Conservation (phyloP, 1,140 invertebrate genomes). For the Leptopilina clavipes region DNA sequence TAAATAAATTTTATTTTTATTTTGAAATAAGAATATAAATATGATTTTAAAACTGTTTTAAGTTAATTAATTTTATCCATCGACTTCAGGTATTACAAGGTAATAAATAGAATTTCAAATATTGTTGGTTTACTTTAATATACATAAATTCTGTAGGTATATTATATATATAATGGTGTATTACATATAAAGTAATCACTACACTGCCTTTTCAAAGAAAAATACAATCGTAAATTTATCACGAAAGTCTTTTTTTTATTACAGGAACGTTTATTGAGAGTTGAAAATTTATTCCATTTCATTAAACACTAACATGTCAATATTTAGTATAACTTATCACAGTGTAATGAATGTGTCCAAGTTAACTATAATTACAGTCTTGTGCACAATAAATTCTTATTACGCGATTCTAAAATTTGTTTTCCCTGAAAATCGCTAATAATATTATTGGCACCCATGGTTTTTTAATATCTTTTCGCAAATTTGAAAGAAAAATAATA, state of each 20-base stretch:
- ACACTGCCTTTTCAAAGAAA: background rate
- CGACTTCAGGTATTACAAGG: too few species aligned
- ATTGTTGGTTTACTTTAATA: slow-evolving; percentile 12
- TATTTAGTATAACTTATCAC: slow-evolving; percentile 28
- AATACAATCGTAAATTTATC: slow-evolving; percentile 9
- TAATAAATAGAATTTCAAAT: background rate
- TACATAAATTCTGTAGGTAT: background rate
- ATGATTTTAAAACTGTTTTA: too few species aligned
- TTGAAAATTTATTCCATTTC: slow-evolving; percentile 14
- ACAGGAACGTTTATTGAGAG: background rate
- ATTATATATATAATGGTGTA: too few species aligned
- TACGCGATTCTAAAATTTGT: slow-evolving; percentile 6
- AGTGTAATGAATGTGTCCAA: slow-evolving; percentile 29
- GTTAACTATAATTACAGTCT: slow-evolving; percentile 29
- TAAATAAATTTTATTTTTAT: too few species aligned
- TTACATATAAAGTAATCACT: slow-evolving; percentile 24
- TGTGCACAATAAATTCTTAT: slow-evolving; percentile 15
- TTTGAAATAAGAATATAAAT: too few species aligned
- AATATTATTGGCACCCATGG: slow-evolving; percentile 11
- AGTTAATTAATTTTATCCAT: too few species aligned
- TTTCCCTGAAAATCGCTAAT: background rate
- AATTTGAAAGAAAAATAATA: background rate
- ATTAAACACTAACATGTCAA: slow-evolving; percentile 15
- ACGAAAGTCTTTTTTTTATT: slow-evolving; percentile 11
- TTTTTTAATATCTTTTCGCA: background rate